Evolutionary conservation across 2,888 invertebrate genomes (phyloP), one percentile per base, ranked within the genome.

Genomic region (Machimus atricapillus): DNA sequence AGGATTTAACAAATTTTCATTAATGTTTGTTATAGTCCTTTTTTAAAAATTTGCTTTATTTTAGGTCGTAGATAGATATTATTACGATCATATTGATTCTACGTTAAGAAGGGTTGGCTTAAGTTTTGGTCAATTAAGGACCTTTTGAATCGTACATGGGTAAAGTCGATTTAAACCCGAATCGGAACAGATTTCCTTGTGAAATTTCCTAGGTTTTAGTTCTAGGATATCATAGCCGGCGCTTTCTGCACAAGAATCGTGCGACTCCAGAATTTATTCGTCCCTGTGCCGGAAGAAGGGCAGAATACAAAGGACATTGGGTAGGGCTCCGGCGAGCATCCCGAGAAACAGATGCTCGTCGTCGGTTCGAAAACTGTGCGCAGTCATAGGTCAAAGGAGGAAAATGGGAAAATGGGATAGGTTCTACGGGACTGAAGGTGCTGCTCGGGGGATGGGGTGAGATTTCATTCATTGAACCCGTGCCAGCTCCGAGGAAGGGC

Each of bases 381-480:
- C 58, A 82, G 82, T 82, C 66, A 56, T 58, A 82, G 82, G 82
- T 66, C 82, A 78, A 76, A 43, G 27, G n/a, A 58, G 31, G 58
- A 58, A 82, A 40, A 8, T 27, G 52, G 81, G 81, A 81, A 27
- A 81, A 81, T 37, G 31, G 52, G n/a, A 52, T 34, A 19, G 40
- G 66, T 34, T n/a, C 66, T 19, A 16, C 5, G 34, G 19, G n/a
- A 4, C 46, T 16, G 14, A n/a, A 31, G 66, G 85, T 27, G 27
- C 23, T 56, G 31, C 43, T 16, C 83, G 58, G 40, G 37, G 43
- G 43, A 58, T 58, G 74, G 74, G 85, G 9, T 31, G 31, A 43
- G 27, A 14, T 16, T 85, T 85, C 85, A 85, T 85, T 85, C 85
- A 85, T 74, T 85, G 74, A 85, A 85, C 46, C 31, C 66, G 27